phyloP scores from a whole-genome alignment of 2,888 invertebrate species.

The Orthosia incerta region DNA sequence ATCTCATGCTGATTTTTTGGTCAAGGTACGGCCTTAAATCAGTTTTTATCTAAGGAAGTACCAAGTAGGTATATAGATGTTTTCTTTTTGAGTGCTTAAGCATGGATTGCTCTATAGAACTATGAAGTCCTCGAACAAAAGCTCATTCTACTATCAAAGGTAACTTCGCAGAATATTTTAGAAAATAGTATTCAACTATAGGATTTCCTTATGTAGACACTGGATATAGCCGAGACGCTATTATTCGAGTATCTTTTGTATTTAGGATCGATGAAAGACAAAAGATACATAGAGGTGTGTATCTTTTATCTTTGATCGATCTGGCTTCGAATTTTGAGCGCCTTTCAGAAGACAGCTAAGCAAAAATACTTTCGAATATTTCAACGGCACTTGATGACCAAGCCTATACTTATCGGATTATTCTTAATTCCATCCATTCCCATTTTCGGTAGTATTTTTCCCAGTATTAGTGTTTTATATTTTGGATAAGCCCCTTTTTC shows the following conservation, averaged over 20 bases:
- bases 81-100: background rate
- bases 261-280: background rate
- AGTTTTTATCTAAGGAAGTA: too few species aligned
- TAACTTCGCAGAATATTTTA: constrained; percentile 15
- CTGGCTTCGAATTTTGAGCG: constrained; percentile 5
- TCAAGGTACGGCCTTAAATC: too few species aligned
- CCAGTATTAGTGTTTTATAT: background rate
- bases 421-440: background rate
- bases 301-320: constrained; percentile 21
- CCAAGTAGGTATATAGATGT: too few species aligned
- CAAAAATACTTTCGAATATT: background rate
- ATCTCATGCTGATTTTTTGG: too few species aligned
- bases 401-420: background rate
- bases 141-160: background rate
- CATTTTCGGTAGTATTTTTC: background rate
- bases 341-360: background rate
- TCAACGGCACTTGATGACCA: background rate
- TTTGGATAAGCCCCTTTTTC: background rate
- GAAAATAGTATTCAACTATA: constrained; percentile 20
- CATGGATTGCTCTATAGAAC: background rate
- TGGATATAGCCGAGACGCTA: constrained; percentile 9
- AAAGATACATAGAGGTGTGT: background rate
- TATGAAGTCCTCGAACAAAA: background rate
- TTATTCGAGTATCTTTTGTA: constrained; percentile 32
- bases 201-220: background rate